These are phyloP conservation scores for Lagocephalus sceleratus DNA, from an alignment of 2,797 vertebrate species.

Conservation along the genomic window DNA sequence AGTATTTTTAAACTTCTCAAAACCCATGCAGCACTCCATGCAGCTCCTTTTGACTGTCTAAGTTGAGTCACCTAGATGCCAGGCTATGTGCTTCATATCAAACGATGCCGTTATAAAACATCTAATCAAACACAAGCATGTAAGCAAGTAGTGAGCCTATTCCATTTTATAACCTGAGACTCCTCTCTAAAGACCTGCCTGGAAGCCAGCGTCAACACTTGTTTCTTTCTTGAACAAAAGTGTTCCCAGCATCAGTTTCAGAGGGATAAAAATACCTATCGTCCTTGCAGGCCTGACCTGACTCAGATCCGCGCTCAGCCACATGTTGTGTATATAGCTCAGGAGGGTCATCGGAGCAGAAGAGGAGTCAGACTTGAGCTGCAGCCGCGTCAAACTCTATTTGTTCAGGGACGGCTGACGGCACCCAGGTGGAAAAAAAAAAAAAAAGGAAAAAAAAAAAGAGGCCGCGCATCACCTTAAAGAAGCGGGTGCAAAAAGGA, in stretches of 20 bases:
- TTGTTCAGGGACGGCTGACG: conserved; percentile 37
- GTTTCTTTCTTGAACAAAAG: conserved; percentile 17
- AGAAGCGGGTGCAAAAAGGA: conserved; percentile 15
- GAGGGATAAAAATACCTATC: conserved; percentile 42
- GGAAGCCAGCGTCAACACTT: conserved; percentile 7
- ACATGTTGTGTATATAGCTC: conserved; percentile 18
- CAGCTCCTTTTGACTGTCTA: no score
- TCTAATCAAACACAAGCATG: background rate
- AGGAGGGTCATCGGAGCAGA: conserved; percentile 11
- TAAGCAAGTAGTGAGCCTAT: no score
- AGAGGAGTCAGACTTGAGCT: conserved; percentile 26
- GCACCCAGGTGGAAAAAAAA: conserved; percentile 28
- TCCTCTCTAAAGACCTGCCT: background rate
- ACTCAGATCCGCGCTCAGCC: conserved; percentile 35
- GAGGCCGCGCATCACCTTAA: conserved; percentile 1
- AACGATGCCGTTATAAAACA: no score
- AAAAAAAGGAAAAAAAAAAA: conserved; percentile 17
- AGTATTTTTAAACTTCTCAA: no score
- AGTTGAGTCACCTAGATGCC: no score
- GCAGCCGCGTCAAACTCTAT: conserved; percentile 46
- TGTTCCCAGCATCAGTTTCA: conserved; percentile 32
- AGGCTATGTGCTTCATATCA: no score
- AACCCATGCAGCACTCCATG: no score
- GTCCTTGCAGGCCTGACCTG: conserved; percentile 49
- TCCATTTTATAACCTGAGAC: no score